Evolutionary conservation across 2,888 invertebrate genomes (phyloP).

Genomic region (Mylabris sibirica): DNA sequence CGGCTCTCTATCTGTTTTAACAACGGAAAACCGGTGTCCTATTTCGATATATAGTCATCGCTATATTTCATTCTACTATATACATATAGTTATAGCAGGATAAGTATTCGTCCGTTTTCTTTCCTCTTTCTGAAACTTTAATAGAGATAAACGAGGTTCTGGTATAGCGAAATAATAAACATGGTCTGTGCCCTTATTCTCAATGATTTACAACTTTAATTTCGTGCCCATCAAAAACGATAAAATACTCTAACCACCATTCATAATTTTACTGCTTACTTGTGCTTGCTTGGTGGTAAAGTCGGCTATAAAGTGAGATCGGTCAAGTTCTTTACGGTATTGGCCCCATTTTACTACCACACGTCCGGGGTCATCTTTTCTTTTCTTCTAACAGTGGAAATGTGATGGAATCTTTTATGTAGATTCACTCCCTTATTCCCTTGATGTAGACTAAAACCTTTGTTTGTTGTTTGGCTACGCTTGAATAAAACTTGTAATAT

Average conservation of each 20-base stretch:
- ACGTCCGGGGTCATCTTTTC: neutral
- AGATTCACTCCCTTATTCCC: neutral
- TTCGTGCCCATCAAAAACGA: neutral
- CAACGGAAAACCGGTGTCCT: neutral
- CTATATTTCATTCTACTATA: conserved; percentile 5
- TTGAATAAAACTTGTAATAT: neutral
- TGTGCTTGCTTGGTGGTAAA: too few relatives aligned
- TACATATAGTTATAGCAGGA: neutral
- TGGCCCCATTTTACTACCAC: neutral
- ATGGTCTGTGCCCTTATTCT: neutral
- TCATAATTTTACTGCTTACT: neutral
- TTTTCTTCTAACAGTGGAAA: neutral
- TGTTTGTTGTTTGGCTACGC: neutral
- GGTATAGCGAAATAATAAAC: conserved; percentile 12
- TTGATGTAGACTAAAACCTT: neutral
- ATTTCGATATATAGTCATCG: conserved; percentile 4
- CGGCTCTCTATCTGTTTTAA: neutral
- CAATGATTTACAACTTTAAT: conserved; percentile 11
- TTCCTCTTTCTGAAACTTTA: neutral
- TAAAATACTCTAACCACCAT: neutral
- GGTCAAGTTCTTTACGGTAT: neutral
- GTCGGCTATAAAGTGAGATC: neutral
- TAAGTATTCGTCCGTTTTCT: neutral
- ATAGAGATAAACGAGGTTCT: conserved; percentile 11
- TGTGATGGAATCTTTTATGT: neutral